Percentiles rank a stretch among this genome's conserved stretches.
Conservation (phyloP, 2,797 vertebrate species). For the Argyrosomus regius region DNA sequence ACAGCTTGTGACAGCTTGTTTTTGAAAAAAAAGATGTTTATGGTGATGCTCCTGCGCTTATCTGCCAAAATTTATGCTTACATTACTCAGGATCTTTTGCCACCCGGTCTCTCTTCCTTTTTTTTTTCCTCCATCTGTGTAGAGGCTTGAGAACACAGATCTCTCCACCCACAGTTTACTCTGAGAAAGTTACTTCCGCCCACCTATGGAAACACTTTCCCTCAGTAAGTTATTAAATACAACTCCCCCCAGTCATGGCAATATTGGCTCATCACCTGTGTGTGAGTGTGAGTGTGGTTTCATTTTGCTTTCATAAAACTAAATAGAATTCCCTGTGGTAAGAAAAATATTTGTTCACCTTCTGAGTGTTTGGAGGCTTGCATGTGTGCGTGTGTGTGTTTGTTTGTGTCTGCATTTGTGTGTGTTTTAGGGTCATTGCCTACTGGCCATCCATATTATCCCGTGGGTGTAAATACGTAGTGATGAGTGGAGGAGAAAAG, state of each 20-base stretch:
- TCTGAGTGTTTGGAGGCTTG: conserved; percentile 26
- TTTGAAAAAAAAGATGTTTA: conserved; percentile 6
- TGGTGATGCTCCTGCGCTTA: not conserved
- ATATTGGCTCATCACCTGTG: conserved; percentile 63
- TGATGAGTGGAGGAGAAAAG: conserved; percentile 20
- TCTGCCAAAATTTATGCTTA: conserved; percentile 1
- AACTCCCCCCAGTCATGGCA: conserved; percentile 63
- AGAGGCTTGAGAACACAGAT: conserved; percentile 46
- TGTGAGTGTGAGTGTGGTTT: conserved; percentile 50
- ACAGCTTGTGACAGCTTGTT: not conserved
- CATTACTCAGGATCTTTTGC: conserved; percentile 17
- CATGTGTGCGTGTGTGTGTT: not conserved
- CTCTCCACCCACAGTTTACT: conserved; percentile 62
- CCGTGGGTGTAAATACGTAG: conserved; percentile 16
- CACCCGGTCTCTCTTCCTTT: conserved; percentile 11
- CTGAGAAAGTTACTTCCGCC: conserved; percentile 61
- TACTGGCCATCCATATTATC: conserved; percentile 22
- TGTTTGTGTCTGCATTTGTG: conserved; percentile 1
- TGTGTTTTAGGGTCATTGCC: conserved; percentile 14
- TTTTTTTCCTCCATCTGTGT: conserved; percentile 34
- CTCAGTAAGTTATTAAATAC: conserved; percentile 69
- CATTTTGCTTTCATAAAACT: conserved; percentile 63
- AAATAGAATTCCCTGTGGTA: conserved; percentile 46
- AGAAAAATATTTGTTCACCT: conserved; percentile 55
- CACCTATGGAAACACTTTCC: conserved; percentile 55